Conservation (phyloP, 2,113 vertebrate species). For the Cheilinus undulatus region DNA sequence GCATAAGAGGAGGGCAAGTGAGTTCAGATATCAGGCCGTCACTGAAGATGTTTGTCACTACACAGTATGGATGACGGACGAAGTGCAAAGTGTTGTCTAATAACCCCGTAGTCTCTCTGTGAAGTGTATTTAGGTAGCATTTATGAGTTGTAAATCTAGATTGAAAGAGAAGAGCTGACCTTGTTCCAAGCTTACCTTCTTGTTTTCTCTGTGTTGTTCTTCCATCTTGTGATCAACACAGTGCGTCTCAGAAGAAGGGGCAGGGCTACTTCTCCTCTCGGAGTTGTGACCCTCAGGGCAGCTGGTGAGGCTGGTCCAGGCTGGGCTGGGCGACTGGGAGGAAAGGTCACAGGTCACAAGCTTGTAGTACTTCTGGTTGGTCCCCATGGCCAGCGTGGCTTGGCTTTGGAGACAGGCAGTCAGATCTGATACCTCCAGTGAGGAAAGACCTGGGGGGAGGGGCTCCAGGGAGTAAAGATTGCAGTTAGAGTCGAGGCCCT, state of each 20-base stretch:
- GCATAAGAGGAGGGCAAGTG: no score
- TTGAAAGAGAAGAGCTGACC: not conserved
- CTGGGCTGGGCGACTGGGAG: slow-evolving; percentile 92
- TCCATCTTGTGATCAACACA: slow-evolving; percentile 81
- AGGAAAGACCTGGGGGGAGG: slow-evolving; percentile 76
- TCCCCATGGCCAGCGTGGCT: slow-evolving; percentile 85
- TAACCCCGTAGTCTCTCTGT: no score
- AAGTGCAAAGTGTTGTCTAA: no score
- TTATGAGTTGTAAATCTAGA: no score
- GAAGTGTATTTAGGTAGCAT: no score
- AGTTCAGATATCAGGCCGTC: no score
- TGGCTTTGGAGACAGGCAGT: slow-evolving; percentile 92
- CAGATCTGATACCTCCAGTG: slow-evolving; percentile 86
- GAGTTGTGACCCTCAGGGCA: slow-evolving; percentile 85
- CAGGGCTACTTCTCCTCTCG: slow-evolving; percentile 80
- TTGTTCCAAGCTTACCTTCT: slow-evolving; percentile 43
- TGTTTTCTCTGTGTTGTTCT: slow-evolving; percentile 36
- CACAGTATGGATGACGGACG: no score
- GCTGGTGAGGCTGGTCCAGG: slow-evolving; percentile 90
- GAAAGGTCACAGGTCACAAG: slow-evolving; percentile 95
- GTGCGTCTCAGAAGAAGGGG: slow-evolving; percentile 86
- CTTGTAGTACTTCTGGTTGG: slow-evolving; percentile 98
- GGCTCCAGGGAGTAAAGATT: slow-evolving; percentile 89
- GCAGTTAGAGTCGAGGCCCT: slow-evolving; percentile 91
- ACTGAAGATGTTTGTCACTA: no score